Evolutionary conservation across 1,140 invertebrate genomes (phyloP).

Genomic region (Caerostris darwini): DNA sequence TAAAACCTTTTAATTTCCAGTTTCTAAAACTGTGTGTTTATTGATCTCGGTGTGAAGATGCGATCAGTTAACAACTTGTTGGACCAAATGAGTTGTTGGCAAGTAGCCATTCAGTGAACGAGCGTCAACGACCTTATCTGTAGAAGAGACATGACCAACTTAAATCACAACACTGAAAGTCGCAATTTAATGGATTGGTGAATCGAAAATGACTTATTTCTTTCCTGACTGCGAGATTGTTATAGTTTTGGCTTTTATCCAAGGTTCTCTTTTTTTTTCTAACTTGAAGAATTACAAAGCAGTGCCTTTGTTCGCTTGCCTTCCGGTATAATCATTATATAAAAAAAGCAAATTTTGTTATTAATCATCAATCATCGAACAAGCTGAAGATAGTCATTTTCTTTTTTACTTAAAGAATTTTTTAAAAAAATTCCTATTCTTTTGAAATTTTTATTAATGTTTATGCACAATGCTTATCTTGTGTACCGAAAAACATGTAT

Average conservation of each 20-base stretch:
- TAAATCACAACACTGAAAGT: neutral
- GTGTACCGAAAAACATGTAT: too few species aligned
- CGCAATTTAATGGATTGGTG: neutral
- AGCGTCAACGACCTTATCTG: neutral
- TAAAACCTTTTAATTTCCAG: too few species aligned
- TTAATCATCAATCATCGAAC: too few species aligned
- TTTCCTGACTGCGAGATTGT: neutral
- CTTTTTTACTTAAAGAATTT: too few species aligned
- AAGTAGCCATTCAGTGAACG: neutral
- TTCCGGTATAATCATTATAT: too few species aligned
- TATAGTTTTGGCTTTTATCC: neutral
- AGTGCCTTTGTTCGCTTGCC: too few species aligned
- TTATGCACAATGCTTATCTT: too few species aligned
- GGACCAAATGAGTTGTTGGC: neutral
- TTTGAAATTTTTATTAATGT: too few species aligned
- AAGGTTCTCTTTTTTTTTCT: neutral
- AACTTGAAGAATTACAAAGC: too few species aligned
- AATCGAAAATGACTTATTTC: neutral
- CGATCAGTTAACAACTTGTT: neutral
- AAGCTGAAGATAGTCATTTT: too few species aligned
- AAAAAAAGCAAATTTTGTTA: too few species aligned
- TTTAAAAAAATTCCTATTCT: too few species aligned
- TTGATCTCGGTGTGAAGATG: neutral
- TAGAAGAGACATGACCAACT: neutral
- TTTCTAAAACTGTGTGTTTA: neutral